A percentile compares a stretch with the other conserved stretches of the same genome.
Evolutionary conservation across 2,888 invertebrate genomes (phyloP).

Genomic region (Spicauda simplicius): DNA sequence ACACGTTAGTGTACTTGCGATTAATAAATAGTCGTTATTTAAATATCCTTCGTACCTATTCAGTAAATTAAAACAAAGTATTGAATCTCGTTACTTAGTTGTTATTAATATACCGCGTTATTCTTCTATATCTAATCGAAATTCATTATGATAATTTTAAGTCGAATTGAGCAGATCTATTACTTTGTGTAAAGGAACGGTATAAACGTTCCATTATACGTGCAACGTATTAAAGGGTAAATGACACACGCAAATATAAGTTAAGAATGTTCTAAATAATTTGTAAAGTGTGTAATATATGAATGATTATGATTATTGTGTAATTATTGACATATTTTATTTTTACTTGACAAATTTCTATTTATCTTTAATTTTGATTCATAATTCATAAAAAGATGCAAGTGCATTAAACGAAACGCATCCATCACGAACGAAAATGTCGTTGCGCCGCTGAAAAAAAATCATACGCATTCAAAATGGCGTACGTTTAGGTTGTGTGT

Average conservation of each 20-base stretch:
- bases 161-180: not conserved
- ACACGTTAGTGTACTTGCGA: not conserved
- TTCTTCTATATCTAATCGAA: not conserved
- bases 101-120: too few species aligned
- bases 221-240: not conserved
- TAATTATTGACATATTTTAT: not conserved
- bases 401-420: slow-evolving; percentile 49
- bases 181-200: not conserved
- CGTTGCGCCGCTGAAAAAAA: slow-evolving; percentile 40
- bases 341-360: not conserved
- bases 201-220: slow-evolving; percentile 4
- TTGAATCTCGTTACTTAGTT: too few species aligned
- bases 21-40: not conserved
- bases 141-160: too few species aligned
- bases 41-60: too few species aligned
- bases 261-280: not conserved
- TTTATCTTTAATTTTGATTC: not conserved
- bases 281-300: too few species aligned
- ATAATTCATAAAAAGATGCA: not conserved
- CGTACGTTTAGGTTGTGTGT: slow-evolving; percentile 71
- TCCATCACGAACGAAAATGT: slow-evolving; percentile 34
- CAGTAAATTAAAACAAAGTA: too few species aligned
- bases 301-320: not conserved
- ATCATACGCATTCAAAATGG: slow-evolving; percentile 71
- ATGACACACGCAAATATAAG: not conserved